Conservation (phyloP, 2,113 vertebrate species). For the Calyptommatus sinebrachiatus region DNA sequence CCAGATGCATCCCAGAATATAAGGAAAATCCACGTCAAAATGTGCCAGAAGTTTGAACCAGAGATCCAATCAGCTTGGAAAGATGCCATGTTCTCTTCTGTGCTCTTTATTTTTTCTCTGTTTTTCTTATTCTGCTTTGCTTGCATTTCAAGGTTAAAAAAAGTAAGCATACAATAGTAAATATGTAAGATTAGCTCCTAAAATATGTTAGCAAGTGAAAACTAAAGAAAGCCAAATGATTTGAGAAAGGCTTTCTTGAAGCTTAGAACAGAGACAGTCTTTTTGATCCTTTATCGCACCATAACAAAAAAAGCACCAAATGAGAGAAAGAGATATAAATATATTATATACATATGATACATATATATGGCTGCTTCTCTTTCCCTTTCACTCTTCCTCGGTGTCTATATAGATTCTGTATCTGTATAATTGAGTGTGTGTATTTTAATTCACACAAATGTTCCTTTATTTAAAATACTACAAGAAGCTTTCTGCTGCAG, state of each 20-base stretch:
- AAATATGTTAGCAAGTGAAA: constrained; percentile 78
- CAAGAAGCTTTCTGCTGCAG: constrained; percentile 77
- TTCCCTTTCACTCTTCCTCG: no score
- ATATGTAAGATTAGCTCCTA: constrained; percentile 85
- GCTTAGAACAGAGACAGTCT: constrained; percentile 88
- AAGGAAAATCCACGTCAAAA: neutral
- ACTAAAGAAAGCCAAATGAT: constrained; percentile 81
- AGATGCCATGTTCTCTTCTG: constrained; percentile 35
- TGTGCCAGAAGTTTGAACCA: neutral
- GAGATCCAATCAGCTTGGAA: neutral
- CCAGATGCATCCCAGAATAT: neutral
- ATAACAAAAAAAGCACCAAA: constrained; percentile 79
- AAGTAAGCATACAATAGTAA: constrained; percentile 83
- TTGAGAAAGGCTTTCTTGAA: constrained; percentile 86
- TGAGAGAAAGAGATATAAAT: constrained; percentile 21
- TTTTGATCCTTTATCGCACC: constrained; percentile 90
- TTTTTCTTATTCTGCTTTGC: constrained; percentile 72
- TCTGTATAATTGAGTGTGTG: constrained; percentile 12
- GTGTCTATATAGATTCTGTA: neutral
- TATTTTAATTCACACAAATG: constrained; percentile 80
- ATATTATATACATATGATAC: neutral
- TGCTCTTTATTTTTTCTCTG: constrained; percentile 51
- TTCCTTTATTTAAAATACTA: constrained; percentile 92
- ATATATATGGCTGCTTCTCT: neutral
- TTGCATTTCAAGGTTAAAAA: constrained; percentile 92